Percentiles rank a stretch among this genome's conserved stretches.
Evolutionary conservation across 1,140 invertebrate genomes (phyloP).

Genomic region (Potamilus streckersoni): DNA sequence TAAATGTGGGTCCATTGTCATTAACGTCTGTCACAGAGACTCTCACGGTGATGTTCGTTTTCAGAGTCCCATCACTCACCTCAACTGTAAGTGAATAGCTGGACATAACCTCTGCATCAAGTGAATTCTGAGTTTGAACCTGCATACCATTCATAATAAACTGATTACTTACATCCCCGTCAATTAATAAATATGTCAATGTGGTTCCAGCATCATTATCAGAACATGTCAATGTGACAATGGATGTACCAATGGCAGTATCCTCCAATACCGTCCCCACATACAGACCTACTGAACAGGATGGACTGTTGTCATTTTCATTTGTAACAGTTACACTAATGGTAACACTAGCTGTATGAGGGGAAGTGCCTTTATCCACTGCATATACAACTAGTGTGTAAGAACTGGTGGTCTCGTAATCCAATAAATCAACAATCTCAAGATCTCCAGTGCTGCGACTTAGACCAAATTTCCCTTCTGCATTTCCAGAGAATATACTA

Average conservation of each 20-base stretch:
- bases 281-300: constrained; percentile 33
- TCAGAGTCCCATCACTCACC: constrained; percentile 15
- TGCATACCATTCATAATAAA: constrained; percentile 31
- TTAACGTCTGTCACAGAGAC: constrained; percentile 37
- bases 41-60: constrained; percentile 25
- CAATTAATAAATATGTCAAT: constrained; percentile 30
- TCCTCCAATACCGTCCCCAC: constrained; percentile 33
- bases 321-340: constrained; percentile 41
- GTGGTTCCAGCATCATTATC: constrained; percentile 39
- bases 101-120: constrained; percentile 19
- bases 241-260: constrained; percentile 11
- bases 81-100: constrained; percentile 20
- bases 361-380: constrained; percentile 30
- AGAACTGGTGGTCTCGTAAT: constrained; percentile 36
- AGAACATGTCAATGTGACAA: constrained; percentile 34
- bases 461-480: constrained; percentile 39
- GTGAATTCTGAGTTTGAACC: constrained; percentile 3
- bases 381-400: constrained; percentile 40
- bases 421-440: constrained; percentile 23
- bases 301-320: constrained; percentile 47
- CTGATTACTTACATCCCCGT: constrained; percentile 33
- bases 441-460: constrained; percentile 36
- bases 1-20: constrained; percentile 26
- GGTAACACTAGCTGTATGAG: constrained; percentile 34
- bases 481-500: constrained; percentile 33